Evolutionary conservation across 2,797 vertebrate species (phyloP), one percentile per base, ranked within the genome.

Genomic region (Rhinichthys osculus): DNA sequence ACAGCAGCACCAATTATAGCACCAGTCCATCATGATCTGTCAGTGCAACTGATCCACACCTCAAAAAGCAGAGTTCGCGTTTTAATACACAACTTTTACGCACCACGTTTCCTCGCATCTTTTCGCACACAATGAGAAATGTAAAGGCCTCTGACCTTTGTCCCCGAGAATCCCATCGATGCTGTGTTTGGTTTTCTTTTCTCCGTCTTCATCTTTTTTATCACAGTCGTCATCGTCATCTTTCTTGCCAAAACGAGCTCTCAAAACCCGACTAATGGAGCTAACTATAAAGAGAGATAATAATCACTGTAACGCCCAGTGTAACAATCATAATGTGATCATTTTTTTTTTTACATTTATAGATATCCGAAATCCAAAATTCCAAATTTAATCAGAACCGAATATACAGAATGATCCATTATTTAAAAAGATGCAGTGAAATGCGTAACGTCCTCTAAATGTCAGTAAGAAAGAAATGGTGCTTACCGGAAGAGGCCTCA

Each of bases 221-320:
- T 99, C 98, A 52, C 96, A 97, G 21, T 99, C 98, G 92, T 96
- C 96, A 57, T 99, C 98, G 87, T 98, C 98, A 94, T 99, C 98
- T 92, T 98, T 99, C 96, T 99, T 99, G 95, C 98, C 98, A 96
- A 99, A 99, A 93, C 98, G 98, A 95, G 98, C 98, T 95, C 98
- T 97, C 94, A 99, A 97, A 94, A 99, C 98, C 81, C 98, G 97
- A 96, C 98, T 99, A 96, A 99, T 99, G 95, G 98, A 99, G 95
- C 98, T 99, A 96, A 99, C 98, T 99, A 97, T 97, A 91, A 91
- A 92, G 92, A 90, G 92, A 92, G 90, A 92, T 92, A 88, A 91
- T 40, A 77, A 19, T 54, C 44, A 66, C 66, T 79, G 19, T 59
- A 35, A 59, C n/a, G 40, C 85, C 69, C 78, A 42, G 17, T 67